Conservation (phyloP, 2,113 vertebrate genomes). For the Egretta garzetta region DNA sequence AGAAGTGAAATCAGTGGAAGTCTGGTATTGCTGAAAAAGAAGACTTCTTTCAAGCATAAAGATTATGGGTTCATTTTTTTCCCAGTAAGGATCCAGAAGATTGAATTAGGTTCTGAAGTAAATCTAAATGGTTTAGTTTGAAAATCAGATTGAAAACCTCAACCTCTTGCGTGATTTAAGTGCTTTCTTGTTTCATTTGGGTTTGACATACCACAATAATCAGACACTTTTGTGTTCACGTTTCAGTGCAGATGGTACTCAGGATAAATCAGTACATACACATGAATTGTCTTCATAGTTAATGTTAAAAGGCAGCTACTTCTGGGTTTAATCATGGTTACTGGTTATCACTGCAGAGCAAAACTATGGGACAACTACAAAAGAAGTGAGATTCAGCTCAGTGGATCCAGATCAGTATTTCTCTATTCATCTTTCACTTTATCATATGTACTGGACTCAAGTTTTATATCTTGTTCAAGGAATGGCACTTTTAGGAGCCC, state of each 20-base stretch:
- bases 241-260: neutral
- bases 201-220: neutral
- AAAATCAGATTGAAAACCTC: conserved; percentile 2
- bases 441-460: neutral
- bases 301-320: neutral
- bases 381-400: neutral
- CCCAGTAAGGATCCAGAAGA: neutral
- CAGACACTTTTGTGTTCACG: neutral
- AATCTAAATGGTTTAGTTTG: neutral
- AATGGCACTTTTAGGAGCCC: neutral
- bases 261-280: neutral
- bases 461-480: neutral
- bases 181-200: neutral
- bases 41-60: neutral
- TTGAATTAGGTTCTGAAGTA: neutral
- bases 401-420: neutral
- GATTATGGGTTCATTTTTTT: neutral
- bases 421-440: neutral
- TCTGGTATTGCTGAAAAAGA: neutral
- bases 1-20: neutral
- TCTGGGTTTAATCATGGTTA: neutral
- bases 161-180: neutral
- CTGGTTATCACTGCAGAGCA: neutral
- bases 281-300: neutral
- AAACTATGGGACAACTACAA: neutral